Evolutionary conservation across 2,797 vertebrate genomes (phyloP), one percentile per base, ranked within the genome.

Genomic region (Pangasius krempfi): DNA sequence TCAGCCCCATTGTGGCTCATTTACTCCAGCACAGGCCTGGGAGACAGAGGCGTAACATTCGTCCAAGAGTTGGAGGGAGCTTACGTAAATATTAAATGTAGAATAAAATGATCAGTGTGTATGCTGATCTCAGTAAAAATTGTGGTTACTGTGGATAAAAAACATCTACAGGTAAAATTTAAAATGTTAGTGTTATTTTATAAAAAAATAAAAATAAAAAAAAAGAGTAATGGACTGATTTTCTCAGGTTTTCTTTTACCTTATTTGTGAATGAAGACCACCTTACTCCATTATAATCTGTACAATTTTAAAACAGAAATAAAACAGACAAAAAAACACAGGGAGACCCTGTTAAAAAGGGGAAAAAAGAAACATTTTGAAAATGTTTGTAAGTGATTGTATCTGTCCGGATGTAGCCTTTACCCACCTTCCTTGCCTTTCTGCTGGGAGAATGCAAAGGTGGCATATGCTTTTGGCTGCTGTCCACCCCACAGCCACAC

Each of bases 391-490:
- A 80, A 70, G 84, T 72, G 83, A 70, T 25, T 58, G 88, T 92
- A 88, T 89, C 90, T 95, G 95, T 95, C 95, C 95, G 94, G 93
- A 94, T 88, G 86, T 93, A 91, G 94, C 95, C 95, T 93, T 92
- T 91, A 86, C 92, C 93, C 91, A 0, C 94, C 89, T 91, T 91
- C 92, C 91, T 92, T 78, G 33, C 79, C 78, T 33, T 80, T 56
- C 78, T 60, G 79, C 85, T 72, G 90, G 92, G 91, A 93, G 93
- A 95, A 94, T 94, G 95, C 95, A 95, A 94, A 94, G 94, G 94
- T 95, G 93, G 89, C 94, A 96, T 96, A 96, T 95, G 93, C 90
- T 90, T 91, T 94, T 96, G 95, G 95, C 95, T 92, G 92, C 58
- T 87, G 20, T 94, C 94, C 95, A 95, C 95, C 88, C 92, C 95